phyloP scores from a whole-genome alignment of 2,797 vertebrate species.

The Stomatorhinus walkeri region DNA sequence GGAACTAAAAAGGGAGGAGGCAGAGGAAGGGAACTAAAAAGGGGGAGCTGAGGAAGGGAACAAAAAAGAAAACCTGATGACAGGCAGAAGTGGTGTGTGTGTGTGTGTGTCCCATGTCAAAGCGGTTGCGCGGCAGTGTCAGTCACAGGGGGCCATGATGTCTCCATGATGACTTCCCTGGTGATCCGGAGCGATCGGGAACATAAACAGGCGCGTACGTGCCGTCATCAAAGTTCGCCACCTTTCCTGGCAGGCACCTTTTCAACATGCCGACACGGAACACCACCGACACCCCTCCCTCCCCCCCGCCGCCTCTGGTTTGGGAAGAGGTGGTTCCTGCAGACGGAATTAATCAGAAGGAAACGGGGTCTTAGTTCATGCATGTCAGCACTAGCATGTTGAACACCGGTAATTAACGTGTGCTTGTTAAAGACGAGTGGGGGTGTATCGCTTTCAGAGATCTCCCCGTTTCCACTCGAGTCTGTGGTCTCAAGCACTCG shows the following conservation, averaged over 20 bases:
- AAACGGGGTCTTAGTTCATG: neutral
- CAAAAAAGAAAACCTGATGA: conserved; percentile 10
- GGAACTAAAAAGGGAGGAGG: neutral
- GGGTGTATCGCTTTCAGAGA: neutral
- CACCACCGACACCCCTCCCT: neutral
- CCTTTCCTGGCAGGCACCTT: conserved; percentile 41
- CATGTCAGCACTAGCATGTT: conserved; percentile 1
- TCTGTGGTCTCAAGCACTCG: neutral
- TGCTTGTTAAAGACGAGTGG: neutral
- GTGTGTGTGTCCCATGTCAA: neutral
- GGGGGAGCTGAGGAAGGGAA: conserved; percentile 17
- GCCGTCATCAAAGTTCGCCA: conserved; percentile 15
- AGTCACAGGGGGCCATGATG: conserved; percentile 44
- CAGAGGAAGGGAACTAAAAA: conserved; percentile 25
- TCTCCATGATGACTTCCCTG: conserved; percentile 63
- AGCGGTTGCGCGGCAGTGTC: conserved; percentile 37
- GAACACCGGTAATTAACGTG: neutral
- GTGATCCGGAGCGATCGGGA: conserved; percentile 51
- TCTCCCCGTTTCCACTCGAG: neutral
- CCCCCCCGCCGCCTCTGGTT: neutral
- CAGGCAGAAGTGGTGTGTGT: neutral
- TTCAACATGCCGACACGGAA: neutral
- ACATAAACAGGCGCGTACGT: conserved; percentile 22
- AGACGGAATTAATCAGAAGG: neutral
- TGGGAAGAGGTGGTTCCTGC: neutral